A percentile compares a stretch with the other conserved stretches of the same genome.
These are phyloP conservation scores for Drosophila histrio DNA, from an alignment of 2,888 invertebrate species.

Conservation along the genomic window DNA sequence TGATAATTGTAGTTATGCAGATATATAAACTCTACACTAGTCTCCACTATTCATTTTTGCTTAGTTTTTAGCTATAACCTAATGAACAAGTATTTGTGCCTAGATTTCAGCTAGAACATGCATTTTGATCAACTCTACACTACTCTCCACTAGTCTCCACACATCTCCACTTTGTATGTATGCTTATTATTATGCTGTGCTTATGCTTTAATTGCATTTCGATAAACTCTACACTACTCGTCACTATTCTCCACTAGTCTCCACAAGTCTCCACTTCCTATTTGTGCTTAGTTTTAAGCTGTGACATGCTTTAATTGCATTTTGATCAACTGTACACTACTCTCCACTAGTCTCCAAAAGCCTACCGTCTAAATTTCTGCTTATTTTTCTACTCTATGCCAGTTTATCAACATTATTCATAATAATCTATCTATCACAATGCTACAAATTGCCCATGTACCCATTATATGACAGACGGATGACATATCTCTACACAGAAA, in stretches of 20 bases:
- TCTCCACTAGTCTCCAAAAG: neutral
- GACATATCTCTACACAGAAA: constrained; percentile 30
- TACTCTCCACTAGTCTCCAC: neutral
- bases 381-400: neutral
- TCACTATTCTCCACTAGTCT: constrained; percentile 5
- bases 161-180: neutral
- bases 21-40: neutral
- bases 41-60: constrained; percentile 11
- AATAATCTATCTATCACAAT: constrained; percentile 1
- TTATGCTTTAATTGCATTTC: neutral
- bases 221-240: neutral
- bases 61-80: too few relatives aligned
- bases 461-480: constrained; percentile 17
- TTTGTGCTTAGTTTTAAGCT: neutral
- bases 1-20: neutral
- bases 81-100: too few relatives aligned
- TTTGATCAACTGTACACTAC: too few relatives aligned
- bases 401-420: neutral
- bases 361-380: neutral
- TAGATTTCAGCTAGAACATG: too few relatives aligned
- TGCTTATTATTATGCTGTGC: too few relatives aligned
- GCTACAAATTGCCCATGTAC: constrained; percentile 17
- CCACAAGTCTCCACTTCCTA: neutral
- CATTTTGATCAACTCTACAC: neutral
- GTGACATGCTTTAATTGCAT: rapidly evolving